Evolutionary conservation across 2,797 vertebrate genomes (phyloP), one percentile per base, ranked within the genome.

Genomic region (Gymnoscopelus braueri): DNA sequence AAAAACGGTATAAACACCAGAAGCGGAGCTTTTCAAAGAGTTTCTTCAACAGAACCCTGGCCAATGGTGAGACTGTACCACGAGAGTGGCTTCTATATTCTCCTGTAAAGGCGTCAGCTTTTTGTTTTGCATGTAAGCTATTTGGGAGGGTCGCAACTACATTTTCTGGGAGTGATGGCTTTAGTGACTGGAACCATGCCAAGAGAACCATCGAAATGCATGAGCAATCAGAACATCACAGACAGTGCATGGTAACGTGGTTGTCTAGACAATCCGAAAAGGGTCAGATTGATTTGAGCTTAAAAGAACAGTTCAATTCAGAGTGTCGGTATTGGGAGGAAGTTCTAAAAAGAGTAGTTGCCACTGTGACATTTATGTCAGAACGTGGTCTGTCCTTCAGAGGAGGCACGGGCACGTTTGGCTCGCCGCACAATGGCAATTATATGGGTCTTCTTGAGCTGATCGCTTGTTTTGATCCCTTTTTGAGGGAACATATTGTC

Each of bases 1-100:
- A 60, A 35, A 60, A 14, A 60, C 57, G 14, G 6, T 60, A 35
- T 7, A 60, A 35, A 60, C 57, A 60, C 57, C 57, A 60, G 13
- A 60, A 60, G 29, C 10, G 32, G 57, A 60, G 57, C 26, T 60
- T 60, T n/a, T 60, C 57, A 4, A 12, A 60, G 24, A 12, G 9
- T 1, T 13, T 24, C 13, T 12, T 60, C 4, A 10, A 35, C 24
- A 2, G 24, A 24, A n/a, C n/a, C n/a, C n/a, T n/a, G n/a, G n/a
- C n/a, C n/a, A n/a, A n/a, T n/a, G n/a, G n/a, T n/a, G n/a, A 60
- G 57, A 13, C 11, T 7, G 57, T 60, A 13, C 26, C 57, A 35
- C 4, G 57, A 5, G 29, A 60, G 57, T 60, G 57, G 57, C 32
- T 60, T 35, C 12, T 60, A 14, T 60, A 60, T 60, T 60, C 26